Evolutionary conservation across 2,888 invertebrate species (phyloP).

Genomic region (Drosophila sordidula): DNA sequence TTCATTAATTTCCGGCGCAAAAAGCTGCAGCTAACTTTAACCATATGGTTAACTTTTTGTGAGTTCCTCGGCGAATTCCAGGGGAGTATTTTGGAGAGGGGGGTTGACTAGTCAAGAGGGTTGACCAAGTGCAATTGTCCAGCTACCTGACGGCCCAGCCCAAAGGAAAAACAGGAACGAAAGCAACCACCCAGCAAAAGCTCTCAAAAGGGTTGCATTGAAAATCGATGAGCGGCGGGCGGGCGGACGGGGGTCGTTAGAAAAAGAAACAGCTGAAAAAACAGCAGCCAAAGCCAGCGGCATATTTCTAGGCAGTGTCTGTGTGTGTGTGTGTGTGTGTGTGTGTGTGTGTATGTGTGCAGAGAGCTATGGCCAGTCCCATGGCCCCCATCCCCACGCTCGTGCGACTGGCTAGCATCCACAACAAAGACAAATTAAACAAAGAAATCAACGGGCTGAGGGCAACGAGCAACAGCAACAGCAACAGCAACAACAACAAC

Average conservation of each 20-base stretch:
- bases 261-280: constrained; percentile 25
- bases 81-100: too few species aligned
- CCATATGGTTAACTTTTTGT: constrained; percentile 34
- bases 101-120: constrained; percentile 2
- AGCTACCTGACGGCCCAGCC: constrained; percentile 9
- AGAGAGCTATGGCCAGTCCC: not conserved
- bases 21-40: constrained; percentile 24
- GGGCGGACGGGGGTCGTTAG: not conserved
- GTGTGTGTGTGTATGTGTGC: not conserved
- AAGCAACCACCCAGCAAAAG: constrained; percentile 40
- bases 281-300: constrained; percentile 22
- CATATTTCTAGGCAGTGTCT: not conserved
- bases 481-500: constrained; percentile 24
- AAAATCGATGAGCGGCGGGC: constrained; percentile 35
- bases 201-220: constrained; percentile 48
- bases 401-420: constrained; percentile 38
- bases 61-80: not conserved
- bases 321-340: not conserved
- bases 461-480: constrained; percentile 22
- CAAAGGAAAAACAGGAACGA: constrained; percentile 2
- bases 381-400: not conserved
- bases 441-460: constrained; percentile 62
- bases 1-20: constrained; percentile 62
- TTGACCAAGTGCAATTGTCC: constrained; percentile 15
- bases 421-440: constrained; percentile 75